Base-by-base conservation (phyloP, 1,140 invertebrate genomes). In the Tetraneura akinire region DNA sequence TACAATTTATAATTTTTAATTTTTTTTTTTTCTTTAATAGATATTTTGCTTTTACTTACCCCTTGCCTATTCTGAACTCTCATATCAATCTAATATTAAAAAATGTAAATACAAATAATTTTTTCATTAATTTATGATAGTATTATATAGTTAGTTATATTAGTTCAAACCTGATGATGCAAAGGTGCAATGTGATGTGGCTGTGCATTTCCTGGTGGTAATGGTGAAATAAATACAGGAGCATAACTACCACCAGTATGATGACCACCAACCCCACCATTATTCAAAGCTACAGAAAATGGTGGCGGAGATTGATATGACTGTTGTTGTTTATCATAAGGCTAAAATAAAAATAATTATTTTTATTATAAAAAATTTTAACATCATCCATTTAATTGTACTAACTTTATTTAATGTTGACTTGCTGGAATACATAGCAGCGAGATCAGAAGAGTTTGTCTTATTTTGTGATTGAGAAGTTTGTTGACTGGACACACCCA, bases 311-410 rank as follows among this genome's bases (percentile, higher is more conserved):
- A 78, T 47, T 78, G 74, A 78, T 42, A 78, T 11, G 74, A 78
- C 23, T 78, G 74, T 57, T 76, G 73, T 76, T 78, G 74, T 78
- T 78, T 78, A 21, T 78, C 74, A 60, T 78, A 78, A 47, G 74
- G 74, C 74, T 78, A 78, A 78, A 78, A 10, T 10, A 45, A 45
- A 57, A 74, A 37, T 23, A 57, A 10, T 32, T 49, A 57, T 10
- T n/a, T 29, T 55, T 16, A 21, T 21, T 37, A 11, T 32, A 13
- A 73, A 37, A 3, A 37, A 37, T 14, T 10, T 29, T 5, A 23
- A 32, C n/a, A n/a, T n/a, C 3, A 51, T 11, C 11, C n/a, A 71
- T 23, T 16, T n/a, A 62, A 9, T 47, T 8, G 47, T 23, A 47
- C 21, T 78, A 13, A 62, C 74, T 60, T 78, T 78, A 45, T 78